Percentiles rank a stretch among this genome's conserved stretches.
These are phyloP conservation scores for Cheilosia impressa DNA, from an alignment of 2,888 invertebrate genomes.

Conservation along the genomic window DNA sequence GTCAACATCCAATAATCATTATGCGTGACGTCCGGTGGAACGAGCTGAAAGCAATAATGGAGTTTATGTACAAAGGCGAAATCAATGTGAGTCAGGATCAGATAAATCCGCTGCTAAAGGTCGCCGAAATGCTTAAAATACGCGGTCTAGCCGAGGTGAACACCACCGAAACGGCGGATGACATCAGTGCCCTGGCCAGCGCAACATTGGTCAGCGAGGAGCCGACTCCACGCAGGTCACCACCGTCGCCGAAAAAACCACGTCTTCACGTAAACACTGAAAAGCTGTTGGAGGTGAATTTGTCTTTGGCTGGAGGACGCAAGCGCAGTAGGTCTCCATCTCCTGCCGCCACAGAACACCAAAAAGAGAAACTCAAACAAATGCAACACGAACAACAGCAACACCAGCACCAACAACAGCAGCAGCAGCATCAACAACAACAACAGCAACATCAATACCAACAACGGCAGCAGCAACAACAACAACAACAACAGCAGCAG, in stretches of 20 bases:
- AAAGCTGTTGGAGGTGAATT: conserved; percentile 74
- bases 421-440: conserved; percentile 44
- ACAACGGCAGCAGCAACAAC: conserved; percentile 47
- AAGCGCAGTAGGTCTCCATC: conserved; percentile 74
- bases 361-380: conserved; percentile 60
- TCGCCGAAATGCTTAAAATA: conserved; percentile 94
- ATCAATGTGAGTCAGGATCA: conserved; percentile 97
- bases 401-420: conserved; percentile 74
- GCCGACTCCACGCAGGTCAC: conserved; percentile 65
- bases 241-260: conserved; percentile 73
- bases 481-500: conserved; percentile 38
- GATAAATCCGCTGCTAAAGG: conserved; percentile 92
- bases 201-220: conserved; percentile 66
- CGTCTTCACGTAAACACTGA: conserved; percentile 73
- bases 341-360: conserved; percentile 52
- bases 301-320: conserved; percentile 70
- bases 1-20: conserved; percentile 96
- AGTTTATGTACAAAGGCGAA: conserved; percentile 98
- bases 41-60: conserved; percentile 94
- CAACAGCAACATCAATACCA: conserved; percentile 42
- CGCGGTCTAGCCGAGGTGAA: conserved; percentile 93
- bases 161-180: conserved; percentile 82
- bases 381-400: conserved; percentile 71
- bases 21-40: conserved; percentile 96
- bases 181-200: conserved; percentile 85